Conservation (phyloP, 1,140 invertebrate species). For the Uloborus diversus region DNA sequence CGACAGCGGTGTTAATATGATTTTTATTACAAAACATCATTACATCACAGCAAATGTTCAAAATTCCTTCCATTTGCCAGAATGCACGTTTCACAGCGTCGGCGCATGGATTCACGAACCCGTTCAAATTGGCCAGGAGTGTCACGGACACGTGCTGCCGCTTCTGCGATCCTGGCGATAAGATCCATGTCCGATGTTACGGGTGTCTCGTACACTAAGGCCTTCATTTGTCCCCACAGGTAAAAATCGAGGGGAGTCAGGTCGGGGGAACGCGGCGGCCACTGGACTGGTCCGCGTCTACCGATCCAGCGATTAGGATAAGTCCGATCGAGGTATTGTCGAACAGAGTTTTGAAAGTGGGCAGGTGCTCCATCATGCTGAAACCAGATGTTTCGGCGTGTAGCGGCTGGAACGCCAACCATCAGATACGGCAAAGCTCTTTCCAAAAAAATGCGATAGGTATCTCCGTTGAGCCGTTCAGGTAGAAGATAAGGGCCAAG, state of each 20-base stretch:
- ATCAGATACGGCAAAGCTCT: background rate
- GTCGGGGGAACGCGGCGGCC: too few relatives aligned
- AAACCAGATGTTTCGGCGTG: background rate
- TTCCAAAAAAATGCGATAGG: conserved; percentile 1
- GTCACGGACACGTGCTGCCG: too few relatives aligned
- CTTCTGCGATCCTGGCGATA: background rate
- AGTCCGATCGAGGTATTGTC: background rate
- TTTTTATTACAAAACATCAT: background rate
- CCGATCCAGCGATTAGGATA: background rate
- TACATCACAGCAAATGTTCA: background rate
- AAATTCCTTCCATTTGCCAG: background rate
- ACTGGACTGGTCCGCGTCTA: too few relatives aligned
- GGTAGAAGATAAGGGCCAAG: background rate
- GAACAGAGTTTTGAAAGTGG: background rate
- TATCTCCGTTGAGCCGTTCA: background rate
- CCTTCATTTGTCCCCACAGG: background rate
- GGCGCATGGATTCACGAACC: background rate
- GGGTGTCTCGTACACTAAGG: background rate
- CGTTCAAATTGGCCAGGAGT: background rate
- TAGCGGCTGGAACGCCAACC: background rate
- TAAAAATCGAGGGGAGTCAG: background rate
- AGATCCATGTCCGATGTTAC: background rate
- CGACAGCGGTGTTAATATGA: background rate
- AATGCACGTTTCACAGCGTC: background rate
- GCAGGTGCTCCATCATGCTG: conserved; percentile 14